phyloP scores from a whole-genome alignment of 2,113 vertebrate species.

The Protobothrops mucrosquamatus region DNA sequence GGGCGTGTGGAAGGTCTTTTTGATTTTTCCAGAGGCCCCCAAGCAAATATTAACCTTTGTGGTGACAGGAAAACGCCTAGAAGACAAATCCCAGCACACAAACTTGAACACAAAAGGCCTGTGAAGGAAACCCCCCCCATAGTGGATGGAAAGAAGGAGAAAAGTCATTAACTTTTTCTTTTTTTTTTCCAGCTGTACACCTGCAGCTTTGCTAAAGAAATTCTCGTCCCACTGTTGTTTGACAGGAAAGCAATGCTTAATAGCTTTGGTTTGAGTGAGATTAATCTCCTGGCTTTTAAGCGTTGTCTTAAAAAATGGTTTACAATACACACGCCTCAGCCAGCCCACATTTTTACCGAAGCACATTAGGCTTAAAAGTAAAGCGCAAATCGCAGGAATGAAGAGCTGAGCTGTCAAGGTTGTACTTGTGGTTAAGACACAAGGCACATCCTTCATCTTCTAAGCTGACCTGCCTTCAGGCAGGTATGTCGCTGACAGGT shows the following conservation, averaged over 20 bases:
- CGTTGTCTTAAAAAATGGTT: slow-evolving; percentile 43
- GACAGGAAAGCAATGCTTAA: slow-evolving; percentile 58
- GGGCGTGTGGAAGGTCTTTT: background rate
- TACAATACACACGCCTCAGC: slow-evolving; percentile 35
- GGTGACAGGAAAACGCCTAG: background rate
- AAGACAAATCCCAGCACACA: background rate
- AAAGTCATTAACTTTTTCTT: background rate
- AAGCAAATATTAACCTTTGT: background rate
- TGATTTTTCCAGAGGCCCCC: background rate
- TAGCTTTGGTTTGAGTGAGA: slow-evolving; percentile 48
- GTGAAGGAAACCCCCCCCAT: background rate
- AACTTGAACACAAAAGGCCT: background rate
- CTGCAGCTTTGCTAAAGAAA: background rate
- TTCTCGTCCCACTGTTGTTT: background rate
- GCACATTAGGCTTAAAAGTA: background rate
- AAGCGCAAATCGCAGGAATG: slow-evolving; percentile 38
- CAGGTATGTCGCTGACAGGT: slow-evolving; percentile 44
- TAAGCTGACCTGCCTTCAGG: slow-evolving; percentile 47
- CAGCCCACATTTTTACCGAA: slow-evolving; percentile 53
- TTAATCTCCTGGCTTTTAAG: slow-evolving; percentile 51
- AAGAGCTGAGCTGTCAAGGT: slow-evolving; percentile 54
- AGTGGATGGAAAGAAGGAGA: background rate
- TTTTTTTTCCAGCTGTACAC: background rate
- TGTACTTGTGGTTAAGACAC: slow-evolving; percentile 42
- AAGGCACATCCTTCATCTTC: slow-evolving; percentile 42